phyloP scores from a whole-genome alignment of 2,888 invertebrate genomes.

The Thereva unica region DNA sequence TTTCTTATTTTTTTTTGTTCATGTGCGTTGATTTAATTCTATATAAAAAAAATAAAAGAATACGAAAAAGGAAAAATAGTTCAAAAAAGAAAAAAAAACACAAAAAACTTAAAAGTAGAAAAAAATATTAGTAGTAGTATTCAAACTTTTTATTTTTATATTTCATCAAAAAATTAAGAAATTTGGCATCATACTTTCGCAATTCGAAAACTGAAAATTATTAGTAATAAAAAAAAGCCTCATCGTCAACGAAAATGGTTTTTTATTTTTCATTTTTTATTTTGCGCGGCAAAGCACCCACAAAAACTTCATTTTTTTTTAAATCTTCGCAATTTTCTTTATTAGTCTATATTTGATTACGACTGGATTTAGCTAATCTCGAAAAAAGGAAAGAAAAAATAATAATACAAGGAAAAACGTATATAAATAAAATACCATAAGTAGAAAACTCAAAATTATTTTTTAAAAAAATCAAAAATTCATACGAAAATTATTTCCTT shows the following conservation, averaged over 20 bases:
- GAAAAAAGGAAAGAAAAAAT: not conserved
- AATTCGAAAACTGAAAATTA: conserved; percentile 12
- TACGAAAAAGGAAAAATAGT: no score
- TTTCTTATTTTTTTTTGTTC: conserved; percentile 16
- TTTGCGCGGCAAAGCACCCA: not conserved
- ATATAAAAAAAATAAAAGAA: no score
- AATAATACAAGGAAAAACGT: conserved; percentile 7
- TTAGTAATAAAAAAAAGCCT: conserved; percentile 22
- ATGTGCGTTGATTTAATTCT: conserved; percentile 9
- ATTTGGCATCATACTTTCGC: conserved; percentile 21
- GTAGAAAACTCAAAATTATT: conserved; percentile 14
- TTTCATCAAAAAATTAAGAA: not conserved
- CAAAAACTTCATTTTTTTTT: conserved; percentile 4
- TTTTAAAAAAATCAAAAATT: conserved; percentile 11
- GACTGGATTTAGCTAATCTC: conserved; percentile 7
- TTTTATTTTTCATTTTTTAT: not conserved
- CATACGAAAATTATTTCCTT: conserved; percentile 5
- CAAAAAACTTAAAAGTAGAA: conserved; percentile 11
- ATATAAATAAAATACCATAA: conserved; percentile 3
- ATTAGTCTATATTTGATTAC: conserved; percentile 14
- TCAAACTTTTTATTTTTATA: conserved; percentile 1
- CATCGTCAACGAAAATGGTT: conserved; percentile 18
- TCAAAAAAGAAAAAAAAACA: not conserved
- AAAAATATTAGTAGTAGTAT: conserved; percentile 5
- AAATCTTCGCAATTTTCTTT: conserved; percentile 5